Percentiles rank a stretch among this genome's conserved stretches.
Evolutionary conservation across 2,888 invertebrate genomes (phyloP).

Genomic region (Napeogenes inachia): DNA sequence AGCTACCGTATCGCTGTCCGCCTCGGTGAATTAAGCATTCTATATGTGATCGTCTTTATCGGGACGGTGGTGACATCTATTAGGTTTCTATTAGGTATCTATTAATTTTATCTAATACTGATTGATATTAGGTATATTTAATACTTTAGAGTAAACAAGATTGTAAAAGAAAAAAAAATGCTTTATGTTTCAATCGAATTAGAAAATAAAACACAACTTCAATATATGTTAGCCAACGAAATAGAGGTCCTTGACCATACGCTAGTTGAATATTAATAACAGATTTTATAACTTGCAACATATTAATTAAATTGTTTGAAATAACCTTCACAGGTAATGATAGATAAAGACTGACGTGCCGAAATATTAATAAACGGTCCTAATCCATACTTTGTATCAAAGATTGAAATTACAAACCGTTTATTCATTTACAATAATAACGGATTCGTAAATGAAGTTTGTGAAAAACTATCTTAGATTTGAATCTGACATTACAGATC

Average conservation of each 20-base stretch:
- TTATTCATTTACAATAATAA: too few species aligned
- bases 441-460: too few species aligned
- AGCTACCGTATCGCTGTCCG: too few species aligned
- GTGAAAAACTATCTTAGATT: too few species aligned
- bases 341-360: not conserved
- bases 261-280: constrained; percentile 19
- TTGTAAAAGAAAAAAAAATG: not conserved
- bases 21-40: too few species aligned
- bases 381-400: not conserved
- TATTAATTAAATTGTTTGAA: not conserved
- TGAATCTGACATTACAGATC: too few species aligned
- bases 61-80: too few species aligned
- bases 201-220: not conserved
- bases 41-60: too few species aligned
- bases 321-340: not conserved
- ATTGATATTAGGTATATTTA: too few species aligned
- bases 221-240: not conserved
- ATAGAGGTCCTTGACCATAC: constrained; percentile 15
- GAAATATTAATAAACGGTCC: not conserved
- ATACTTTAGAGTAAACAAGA: too few species aligned
- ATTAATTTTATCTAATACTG: not conserved
- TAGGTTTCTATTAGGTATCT: too few species aligned
- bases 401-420: too few species aligned
- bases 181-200: not conserved
- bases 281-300: constrained; percentile 15